phyloP scores from a whole-genome alignment of 2,888 invertebrate genomes.

The Sthenelais limicola region DNA sequence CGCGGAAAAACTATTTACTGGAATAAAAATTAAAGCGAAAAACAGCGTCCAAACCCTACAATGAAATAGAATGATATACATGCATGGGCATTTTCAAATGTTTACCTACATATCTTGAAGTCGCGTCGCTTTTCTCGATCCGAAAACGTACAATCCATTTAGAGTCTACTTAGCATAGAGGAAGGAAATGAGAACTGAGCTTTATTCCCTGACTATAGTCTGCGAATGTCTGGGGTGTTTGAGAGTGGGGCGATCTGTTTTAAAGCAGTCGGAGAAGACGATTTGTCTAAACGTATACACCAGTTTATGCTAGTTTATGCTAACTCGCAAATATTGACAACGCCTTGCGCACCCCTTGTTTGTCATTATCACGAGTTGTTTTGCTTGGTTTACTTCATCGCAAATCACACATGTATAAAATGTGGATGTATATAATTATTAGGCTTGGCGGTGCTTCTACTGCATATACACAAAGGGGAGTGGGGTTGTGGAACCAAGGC shows the following conservation, averaged over 20 bases:
- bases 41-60: too few relatives aligned
- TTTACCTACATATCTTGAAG: too few relatives aligned
- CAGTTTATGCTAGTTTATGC: constrained; percentile 33
- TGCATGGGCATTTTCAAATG: too few relatives aligned
- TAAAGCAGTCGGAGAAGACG: not conserved
- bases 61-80: too few relatives aligned
- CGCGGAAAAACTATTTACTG: too few relatives aligned
- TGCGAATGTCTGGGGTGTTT: not conserved
- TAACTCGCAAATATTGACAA: constrained; percentile 20
- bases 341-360: constrained; percentile 28
- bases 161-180: too few relatives aligned
- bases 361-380: constrained; percentile 26
- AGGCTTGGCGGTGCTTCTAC: not conserved
- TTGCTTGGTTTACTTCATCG: constrained; percentile 31
- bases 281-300: constrained; percentile 29
- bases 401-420: constrained; percentile 38
- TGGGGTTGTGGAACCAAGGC: not conserved
- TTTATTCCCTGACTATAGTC: not conserved
- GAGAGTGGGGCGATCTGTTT: not conserved
- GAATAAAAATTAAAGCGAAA: too few relatives aligned
- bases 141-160: too few relatives aligned
- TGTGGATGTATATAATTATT: constrained; percentile 36
- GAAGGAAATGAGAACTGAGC: not conserved
- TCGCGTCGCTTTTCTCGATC: too few relatives aligned
- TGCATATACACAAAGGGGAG: constrained; percentile 26